Evolutionary conservation across 2,888 invertebrate species (phyloP), one percentile per base, ranked within the genome.

Genomic region (Drosophila imparisetae): DNA sequence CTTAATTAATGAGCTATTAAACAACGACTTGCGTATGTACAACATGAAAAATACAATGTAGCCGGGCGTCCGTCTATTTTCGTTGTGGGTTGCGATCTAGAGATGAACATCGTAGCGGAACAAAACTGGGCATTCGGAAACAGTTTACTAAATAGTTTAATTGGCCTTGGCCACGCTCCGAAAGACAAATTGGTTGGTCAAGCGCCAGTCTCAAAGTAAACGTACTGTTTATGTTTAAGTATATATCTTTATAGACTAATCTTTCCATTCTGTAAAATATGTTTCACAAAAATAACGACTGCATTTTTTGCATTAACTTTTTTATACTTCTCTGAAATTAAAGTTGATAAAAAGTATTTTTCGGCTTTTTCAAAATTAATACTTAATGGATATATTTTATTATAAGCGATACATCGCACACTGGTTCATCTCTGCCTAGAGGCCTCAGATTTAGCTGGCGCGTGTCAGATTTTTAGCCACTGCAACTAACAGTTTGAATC

Each of bases 1-100:
- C 57, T 72, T 80, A 85, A 88, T 86, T 86, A 88, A 85, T 85
- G 83, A 75, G 66, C 71, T 69, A 82, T 72, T 72, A 82, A 85
- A 78, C 63, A 48, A 66, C 62, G 55, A 55, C 42, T 58, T 68
- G 42, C 42, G 60, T 59, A 45, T 65, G 58, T 42, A 66, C 59
- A 64, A 58, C 59, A 66, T 66, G 50, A 66, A 63, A 68, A 65
- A 68, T 66, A 70, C 66, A 70, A 53, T 65, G 49, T 62, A 30
- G 40, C 59, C 66, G 87, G 87, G 72, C 84, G 78, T 15, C n/a
- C 81, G 65, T 66, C 85, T 73, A 66, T 66, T 75, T 66, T 67
- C 29, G 60, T 45, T 38, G 34, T 36, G 62, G 50, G 30, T 42
- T 61, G 48, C 38, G 67, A 67, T 55, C 63, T 84, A 72, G 88